Conservation (phyloP, 2,888 invertebrate genomes). For the Dryomyza anilis region DNA sequence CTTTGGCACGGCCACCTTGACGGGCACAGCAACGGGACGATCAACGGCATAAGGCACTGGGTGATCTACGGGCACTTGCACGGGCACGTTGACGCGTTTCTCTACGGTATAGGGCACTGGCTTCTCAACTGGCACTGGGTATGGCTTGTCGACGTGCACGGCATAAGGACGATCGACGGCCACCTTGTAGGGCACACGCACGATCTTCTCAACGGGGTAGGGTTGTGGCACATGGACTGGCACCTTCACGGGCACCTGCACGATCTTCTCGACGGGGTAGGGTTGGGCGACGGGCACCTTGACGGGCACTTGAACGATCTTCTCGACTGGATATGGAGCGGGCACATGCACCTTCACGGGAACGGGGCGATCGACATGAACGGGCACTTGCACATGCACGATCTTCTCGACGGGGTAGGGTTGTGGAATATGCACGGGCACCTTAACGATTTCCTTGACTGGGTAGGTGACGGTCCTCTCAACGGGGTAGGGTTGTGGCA, state of each 20-base stretch:
- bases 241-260: constrained; percentile 77
- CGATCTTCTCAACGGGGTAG: constrained; percentile 67
- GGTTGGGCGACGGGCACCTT: constrained; percentile 81
- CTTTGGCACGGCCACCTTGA: constrained; percentile 66
- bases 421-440: constrained; percentile 73
- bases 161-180: constrained; percentile 72
- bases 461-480: constrained; percentile 63
- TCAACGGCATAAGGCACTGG: constrained; percentile 69
- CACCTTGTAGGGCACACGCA: constrained; percentile 71
- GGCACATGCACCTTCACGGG: constrained; percentile 80
- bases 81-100: constrained; percentile 63
- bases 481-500: constrained; percentile 75
- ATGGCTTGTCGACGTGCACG: constrained; percentile 66
- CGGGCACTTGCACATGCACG: constrained; percentile 70
- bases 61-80: constrained; percentile 61
- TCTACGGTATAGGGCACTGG: constrained; percentile 67
- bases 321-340: constrained; percentile 80
- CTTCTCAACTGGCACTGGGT: constrained; percentile 43
- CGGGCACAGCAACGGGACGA: constrained; percentile 70
- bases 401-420: constrained; percentile 82
- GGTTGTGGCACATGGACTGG: constrained; percentile 64
- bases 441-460: constrained; percentile 71
- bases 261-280: constrained; percentile 78
- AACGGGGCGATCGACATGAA: constrained; percentile 77
- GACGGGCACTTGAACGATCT: constrained; percentile 75